Evolutionary conservation across 2,888 invertebrate genomes (phyloP).

Genomic region (Chymomyza fuscimana): DNA sequence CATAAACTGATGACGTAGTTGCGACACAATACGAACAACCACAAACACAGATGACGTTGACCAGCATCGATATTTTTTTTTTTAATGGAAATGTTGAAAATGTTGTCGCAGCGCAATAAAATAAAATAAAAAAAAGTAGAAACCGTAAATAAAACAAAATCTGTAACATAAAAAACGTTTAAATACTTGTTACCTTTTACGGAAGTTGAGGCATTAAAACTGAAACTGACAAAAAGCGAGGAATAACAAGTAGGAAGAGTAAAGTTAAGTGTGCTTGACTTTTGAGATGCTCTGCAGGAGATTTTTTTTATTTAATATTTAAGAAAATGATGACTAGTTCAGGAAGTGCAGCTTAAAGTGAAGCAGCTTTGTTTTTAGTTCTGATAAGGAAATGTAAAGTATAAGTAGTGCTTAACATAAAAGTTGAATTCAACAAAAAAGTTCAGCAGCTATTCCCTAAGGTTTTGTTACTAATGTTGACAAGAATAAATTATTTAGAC

Average conservation of each 20-base stretch:
- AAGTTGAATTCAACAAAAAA: too few relatives aligned
- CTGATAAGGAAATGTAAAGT: too few relatives aligned
- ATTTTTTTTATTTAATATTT: neutral
- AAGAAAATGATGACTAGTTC: neutral
- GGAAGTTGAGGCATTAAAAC: constrained; percentile 60
- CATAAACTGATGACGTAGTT: constrained; percentile 72
- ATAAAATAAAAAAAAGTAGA: constrained; percentile 23
- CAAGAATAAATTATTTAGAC: too few relatives aligned
- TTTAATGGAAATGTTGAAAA: constrained; percentile 72
- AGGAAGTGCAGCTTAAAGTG: neutral
- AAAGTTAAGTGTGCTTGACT: constrained; percentile 13
- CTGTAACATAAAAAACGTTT: constrained; percentile 64
- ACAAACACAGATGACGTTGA: constrained; percentile 27
- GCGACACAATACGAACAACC: constrained; percentile 24
- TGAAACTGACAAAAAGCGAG: constrained; percentile 25
- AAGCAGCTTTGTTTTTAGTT: neutral
- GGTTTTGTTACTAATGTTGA: too few relatives aligned
- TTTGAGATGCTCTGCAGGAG: neutral
- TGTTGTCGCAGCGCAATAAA: constrained; percentile 47
- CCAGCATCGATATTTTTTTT: constrained; percentile 63
- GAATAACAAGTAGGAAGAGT: constrained; percentile 4
- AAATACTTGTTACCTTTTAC: constrained; percentile 71
- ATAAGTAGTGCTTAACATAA: too few relatives aligned
- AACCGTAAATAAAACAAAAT: constrained; percentile 41
- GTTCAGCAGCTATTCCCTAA: too few relatives aligned